phyloP scores from a whole-genome alignment of 2,888 invertebrate genomes.

The Ditylenchus weischeri region DNA sequence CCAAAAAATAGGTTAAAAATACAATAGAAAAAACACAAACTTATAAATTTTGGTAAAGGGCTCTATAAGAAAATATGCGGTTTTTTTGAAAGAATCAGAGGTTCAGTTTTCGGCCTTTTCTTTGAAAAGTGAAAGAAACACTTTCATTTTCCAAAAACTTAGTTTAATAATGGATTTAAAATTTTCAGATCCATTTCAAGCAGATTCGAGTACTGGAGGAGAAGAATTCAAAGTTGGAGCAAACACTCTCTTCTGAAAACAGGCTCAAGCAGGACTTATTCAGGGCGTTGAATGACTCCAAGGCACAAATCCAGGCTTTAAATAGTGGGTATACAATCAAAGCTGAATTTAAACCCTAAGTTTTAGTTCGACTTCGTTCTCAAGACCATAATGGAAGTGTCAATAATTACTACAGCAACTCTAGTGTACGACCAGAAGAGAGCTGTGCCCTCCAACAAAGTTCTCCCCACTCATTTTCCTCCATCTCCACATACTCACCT shows the following conservation, averaged over 20 bases:
- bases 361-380: not conserved
- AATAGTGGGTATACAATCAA: conserved; percentile 12
- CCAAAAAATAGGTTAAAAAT: not conserved
- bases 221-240: conserved; percentile 85
- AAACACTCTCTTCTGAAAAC: conserved; percentile 90
- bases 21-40: not conserved
- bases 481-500: conserved; percentile 7
- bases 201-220: conserved; percentile 70
- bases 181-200: conserved; percentile 29
- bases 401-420: conserved; percentile 1
- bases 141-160: not conserved
- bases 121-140: not conserved
- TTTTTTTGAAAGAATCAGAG: no score
- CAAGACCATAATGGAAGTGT: not conserved
- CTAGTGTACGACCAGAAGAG: not conserved
- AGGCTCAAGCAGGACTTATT: conserved; percentile 95
- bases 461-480: conserved; percentile 10
- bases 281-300: conserved; percentile 90
- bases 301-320: conserved; percentile 59
- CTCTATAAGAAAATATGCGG: no score
- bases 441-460: not conserved
- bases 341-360: conserved; percentile 7
- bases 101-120: not conserved
- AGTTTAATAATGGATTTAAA: not conserved
- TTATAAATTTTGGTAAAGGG: no score